Conservation (phyloP, 2,888 invertebrate species). For the Lordiphosa andalusiaca region DNA sequence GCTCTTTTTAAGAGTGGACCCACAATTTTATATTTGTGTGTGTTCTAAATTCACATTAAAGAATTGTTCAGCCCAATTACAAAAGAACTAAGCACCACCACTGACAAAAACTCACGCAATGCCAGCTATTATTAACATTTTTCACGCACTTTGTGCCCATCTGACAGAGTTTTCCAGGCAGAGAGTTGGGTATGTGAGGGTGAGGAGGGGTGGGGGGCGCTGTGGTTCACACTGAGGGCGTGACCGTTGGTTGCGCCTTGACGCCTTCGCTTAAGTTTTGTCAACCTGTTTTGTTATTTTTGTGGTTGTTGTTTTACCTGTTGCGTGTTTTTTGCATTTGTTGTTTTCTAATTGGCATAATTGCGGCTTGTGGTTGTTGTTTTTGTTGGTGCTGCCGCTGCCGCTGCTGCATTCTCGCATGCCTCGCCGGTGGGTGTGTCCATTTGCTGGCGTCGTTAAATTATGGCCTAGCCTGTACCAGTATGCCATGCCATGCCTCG, state of each 20-base stretch:
- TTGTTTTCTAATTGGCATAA: conserved; percentile 72
- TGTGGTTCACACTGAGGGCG: conserved; percentile 6
- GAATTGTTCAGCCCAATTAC: no score
- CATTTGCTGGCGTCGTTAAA: conserved; percentile 46
- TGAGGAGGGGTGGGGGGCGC: no score
- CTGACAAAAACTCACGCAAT: conserved; percentile 44
- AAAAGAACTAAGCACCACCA: no score
- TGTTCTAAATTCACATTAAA: no score
- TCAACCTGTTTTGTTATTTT: conserved; percentile 40
- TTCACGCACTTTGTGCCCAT: conserved; percentile 51
- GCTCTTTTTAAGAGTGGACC: no score
- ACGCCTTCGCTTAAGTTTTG: conserved; percentile 61
- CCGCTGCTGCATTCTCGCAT: conserved; percentile 60
- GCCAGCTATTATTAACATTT: conserved; percentile 45
- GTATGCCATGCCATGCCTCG: conserved; percentile 18
- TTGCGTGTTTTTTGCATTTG: conserved; percentile 63
- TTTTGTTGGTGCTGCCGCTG: neutral
- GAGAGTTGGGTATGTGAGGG: neutral
- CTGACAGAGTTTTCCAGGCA: neutral
- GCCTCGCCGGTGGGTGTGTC: conserved; percentile 56
- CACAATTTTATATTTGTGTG: no score
- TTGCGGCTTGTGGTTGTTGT: conserved; percentile 44
- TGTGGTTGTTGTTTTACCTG: conserved; percentile 43
- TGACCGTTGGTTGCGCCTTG: conserved; percentile 47
- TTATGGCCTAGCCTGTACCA: conserved; percentile 48